A percentile compares a stretch with the other conserved stretches of the same genome.
phyloP scores from a whole-genome alignment of 2,113 vertebrate genomes.

The Sceloporus tristichus region DNA sequence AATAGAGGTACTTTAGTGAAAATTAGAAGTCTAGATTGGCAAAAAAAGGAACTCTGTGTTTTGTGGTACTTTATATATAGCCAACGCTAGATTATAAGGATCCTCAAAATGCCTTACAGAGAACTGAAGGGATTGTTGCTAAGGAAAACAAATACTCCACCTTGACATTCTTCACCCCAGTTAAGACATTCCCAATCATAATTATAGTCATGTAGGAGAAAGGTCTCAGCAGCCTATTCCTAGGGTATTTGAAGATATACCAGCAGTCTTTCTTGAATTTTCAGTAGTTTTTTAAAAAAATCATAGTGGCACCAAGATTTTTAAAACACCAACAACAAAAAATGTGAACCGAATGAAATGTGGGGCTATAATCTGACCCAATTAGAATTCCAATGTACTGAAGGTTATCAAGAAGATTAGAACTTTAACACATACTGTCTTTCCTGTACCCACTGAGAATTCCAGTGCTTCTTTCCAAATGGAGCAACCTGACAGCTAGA shows the following conservation, averaged over 20 bases:
- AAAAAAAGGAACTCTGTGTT: constrained; percentile 1
- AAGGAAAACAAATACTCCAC: background rate
- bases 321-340: too few species aligned
- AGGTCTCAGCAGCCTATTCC: background rate
- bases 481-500: too few species aligned
- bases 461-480: too few species aligned
- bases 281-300: background rate
- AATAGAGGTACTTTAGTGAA: background rate
- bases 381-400: too few species aligned
- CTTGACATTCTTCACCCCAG: too few species aligned
- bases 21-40: constrained; percentile 12
- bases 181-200: background rate
- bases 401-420: too few species aligned
- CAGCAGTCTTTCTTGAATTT: background rate
- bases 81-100: background rate
- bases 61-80: constrained; percentile 12
- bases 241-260: background rate
- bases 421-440: too few species aligned
- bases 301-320: too few species aligned
- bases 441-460: too few species aligned
- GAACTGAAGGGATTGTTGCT: background rate
- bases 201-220: background rate
- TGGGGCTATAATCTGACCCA: too few species aligned
- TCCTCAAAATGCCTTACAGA: background rate
- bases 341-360: too few species aligned